Evolutionary conservation across 1,140 invertebrate species (phyloP).

Genomic region (Odontomachus brunneus): DNA sequence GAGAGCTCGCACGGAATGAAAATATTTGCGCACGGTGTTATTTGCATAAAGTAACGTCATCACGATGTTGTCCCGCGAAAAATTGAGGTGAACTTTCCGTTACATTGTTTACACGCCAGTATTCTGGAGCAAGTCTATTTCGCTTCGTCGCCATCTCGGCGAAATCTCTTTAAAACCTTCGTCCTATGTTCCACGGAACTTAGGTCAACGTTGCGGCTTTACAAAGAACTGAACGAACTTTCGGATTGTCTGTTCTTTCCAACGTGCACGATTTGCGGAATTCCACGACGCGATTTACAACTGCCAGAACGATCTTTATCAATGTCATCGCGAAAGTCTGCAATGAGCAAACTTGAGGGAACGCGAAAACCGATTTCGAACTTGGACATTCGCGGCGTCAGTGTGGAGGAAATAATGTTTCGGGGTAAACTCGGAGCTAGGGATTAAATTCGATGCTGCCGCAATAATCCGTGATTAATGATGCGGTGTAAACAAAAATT

Average conservation of each 20-base stretch:
- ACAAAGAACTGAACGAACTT: constrained; percentile 28
- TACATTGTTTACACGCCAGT: constrained; percentile 6
- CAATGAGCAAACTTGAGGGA: background rate
- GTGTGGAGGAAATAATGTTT: no score
- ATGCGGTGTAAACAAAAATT: constrained; percentile 23
- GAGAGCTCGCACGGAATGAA: background rate
- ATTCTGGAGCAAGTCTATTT: constrained; percentile 40
- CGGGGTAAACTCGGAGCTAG: no score
- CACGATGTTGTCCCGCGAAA: constrained; percentile 17
- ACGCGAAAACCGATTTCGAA: background rate
- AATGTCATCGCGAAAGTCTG: constrained; percentile 35
- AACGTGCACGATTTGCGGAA: background rate
- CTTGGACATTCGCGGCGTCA: background rate
- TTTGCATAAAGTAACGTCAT: constrained; percentile 25
- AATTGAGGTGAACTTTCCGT: constrained; percentile 10
- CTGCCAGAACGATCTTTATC: constrained; percentile 20
- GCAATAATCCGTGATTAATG: constrained; percentile 37
- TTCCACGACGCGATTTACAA: constrained; percentile 21
- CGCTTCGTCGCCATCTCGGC: background rate
- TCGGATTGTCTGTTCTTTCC: constrained; percentile 32
- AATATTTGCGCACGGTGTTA: background rate
- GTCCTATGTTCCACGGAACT: constrained; percentile 3
- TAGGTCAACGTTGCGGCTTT: constrained; percentile 29
- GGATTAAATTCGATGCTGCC: background rate
- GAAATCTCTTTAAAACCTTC: constrained; percentile 30